Percentiles rank a stretch among this genome's conserved stretches.
Evolutionary conservation across 2,113 vertebrate genomes (phyloP).

Genomic region (Microcebus griseorufus): DNA sequence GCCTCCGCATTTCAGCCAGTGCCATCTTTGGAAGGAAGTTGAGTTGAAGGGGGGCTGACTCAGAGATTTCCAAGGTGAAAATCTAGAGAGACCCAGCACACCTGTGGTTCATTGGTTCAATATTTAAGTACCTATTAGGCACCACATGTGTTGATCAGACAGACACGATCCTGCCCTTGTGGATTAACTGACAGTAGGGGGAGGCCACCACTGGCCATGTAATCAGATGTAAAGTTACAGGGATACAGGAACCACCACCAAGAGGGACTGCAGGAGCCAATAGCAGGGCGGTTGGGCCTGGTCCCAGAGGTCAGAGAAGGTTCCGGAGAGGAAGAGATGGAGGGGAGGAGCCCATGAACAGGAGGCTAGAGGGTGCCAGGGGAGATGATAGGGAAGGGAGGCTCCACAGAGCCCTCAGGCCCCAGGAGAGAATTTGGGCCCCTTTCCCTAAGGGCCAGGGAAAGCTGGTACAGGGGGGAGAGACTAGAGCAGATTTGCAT

Average conservation of each 20-base stretch:
- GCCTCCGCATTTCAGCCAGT: neutral
- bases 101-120: neutral
- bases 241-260: too few species aligned
- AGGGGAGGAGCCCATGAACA: neutral
- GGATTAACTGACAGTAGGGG: neutral
- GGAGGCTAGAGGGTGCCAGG: rapidly evolving
- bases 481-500: neutral
- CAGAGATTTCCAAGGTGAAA: neutral
- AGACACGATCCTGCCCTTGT: neutral
- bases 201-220: neutral
- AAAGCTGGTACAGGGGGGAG: neutral
- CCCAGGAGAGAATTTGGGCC: neutral
- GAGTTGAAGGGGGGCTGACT: neutral
- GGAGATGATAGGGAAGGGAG: too few species aligned
- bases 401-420: neutral
- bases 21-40: neutral
- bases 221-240: neutral
- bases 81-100: neutral
- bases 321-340: neutral
- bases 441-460: neutral
- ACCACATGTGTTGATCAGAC: neutral
- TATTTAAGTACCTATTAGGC: neutral
- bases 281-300: rapidly evolving
- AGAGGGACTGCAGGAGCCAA: neutral
- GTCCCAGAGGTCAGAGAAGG: neutral